A percentile compares a stretch with the other conserved stretches of the same genome.
phyloP scores from a whole-genome alignment of 2,113 vertebrate genomes.

The Trichomycterus rosablanca region DNA sequence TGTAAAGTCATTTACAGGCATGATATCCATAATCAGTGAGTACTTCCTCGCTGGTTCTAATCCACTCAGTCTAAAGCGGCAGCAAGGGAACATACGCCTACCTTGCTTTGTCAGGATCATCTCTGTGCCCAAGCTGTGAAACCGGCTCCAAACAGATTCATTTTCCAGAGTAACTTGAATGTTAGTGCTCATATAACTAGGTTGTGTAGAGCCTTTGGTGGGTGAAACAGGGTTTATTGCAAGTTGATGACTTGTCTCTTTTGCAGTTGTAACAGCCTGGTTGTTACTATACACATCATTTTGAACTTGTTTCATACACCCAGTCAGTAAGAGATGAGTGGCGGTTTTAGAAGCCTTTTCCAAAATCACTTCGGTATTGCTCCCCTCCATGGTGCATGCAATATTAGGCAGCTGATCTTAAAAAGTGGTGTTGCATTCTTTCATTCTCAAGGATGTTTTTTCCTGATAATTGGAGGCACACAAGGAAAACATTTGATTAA shows the following conservation, averaged over 20 bases:
- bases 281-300: conserved; percentile 32
- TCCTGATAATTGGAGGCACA: too few species aligned
- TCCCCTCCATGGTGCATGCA: not conserved
- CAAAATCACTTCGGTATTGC: not conserved
- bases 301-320: too few species aligned
- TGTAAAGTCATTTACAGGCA: conserved; percentile 74
- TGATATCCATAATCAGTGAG: conserved; percentile 83
- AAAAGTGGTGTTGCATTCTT: not conserved
- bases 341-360: conserved; percentile 5
- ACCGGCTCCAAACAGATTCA: conserved; percentile 87
- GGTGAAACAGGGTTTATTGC: conserved; percentile 42
- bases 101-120: conserved; percentile 92
- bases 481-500: too few species aligned
- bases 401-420: not conserved
- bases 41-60: conserved; percentile 76
- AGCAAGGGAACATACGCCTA: conserved; percentile 94
- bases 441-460: not conserved
- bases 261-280: conserved; percentile 48
- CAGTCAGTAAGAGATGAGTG: conserved; percentile 45
- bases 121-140: conserved; percentile 83
- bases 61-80: conserved; percentile 83
- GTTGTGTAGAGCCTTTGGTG: conserved; percentile 54
- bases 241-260: conserved; percentile 20
- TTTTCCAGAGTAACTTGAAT: conserved; percentile 83
- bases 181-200: conserved; percentile 58